Conservation (phyloP, 2,797 vertebrate species). For the Carduelis carduelis region DNA sequence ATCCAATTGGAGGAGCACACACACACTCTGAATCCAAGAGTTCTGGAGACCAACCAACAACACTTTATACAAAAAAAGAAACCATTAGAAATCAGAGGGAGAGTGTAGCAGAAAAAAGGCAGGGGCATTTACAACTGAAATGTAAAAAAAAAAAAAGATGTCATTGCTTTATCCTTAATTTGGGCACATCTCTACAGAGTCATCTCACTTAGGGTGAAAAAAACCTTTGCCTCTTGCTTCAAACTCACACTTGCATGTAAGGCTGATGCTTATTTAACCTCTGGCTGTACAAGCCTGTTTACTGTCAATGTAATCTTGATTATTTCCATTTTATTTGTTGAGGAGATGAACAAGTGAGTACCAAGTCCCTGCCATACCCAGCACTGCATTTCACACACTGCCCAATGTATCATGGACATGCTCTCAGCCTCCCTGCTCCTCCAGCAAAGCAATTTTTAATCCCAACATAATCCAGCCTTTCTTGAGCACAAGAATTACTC, state of each 20-base stretch:
- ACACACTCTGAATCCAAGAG: not conserved
- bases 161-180: not conserved
- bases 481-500: not conserved
- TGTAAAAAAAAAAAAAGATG: not conserved
- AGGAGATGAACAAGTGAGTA: not conserved
- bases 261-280: not conserved
- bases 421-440: not conserved
- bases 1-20: fast-evolving
- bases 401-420: fast-evolving
- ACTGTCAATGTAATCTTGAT: not conserved
- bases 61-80: not conserved
- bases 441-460: not conserved
- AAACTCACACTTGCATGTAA: not conserved
- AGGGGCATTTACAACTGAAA: fast-evolving
- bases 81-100: not conserved
- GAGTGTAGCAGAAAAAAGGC: not conserved
- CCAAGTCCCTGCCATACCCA: not conserved
- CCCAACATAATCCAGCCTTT: not conserved
- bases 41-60: not conserved
- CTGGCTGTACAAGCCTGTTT: not conserved
- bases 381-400: not conserved
- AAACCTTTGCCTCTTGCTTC: not conserved
- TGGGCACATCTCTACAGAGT: not conserved
- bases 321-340: not conserved
- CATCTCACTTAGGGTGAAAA: not conserved